A percentile compares a stretch with the other conserved stretches of the same genome.
phyloP scores from a whole-genome alignment of 2,113 vertebrate species.

The Semnornis frantzii region DNA sequence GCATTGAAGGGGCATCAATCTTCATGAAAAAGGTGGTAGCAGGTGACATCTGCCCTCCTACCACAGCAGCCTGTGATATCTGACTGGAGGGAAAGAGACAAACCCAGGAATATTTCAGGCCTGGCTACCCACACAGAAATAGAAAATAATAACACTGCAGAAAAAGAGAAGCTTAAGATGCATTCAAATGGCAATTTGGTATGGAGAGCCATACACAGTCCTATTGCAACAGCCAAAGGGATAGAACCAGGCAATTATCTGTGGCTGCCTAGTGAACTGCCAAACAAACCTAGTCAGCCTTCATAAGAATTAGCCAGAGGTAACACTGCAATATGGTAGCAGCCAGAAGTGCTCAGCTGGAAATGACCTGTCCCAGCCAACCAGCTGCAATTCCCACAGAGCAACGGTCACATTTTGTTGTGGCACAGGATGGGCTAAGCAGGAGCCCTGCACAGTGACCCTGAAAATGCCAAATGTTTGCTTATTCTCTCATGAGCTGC shows the following conservation, averaged over 20 bases:
- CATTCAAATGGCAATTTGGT: neutral
- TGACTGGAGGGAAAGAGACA: neutral
- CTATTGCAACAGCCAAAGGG: neutral
- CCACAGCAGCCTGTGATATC: neutral
- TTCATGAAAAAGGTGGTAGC: neutral
- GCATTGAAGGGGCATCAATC: neutral
- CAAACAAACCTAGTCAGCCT: neutral
- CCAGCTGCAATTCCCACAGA: neutral
- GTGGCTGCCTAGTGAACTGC: neutral
- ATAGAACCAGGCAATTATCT: neutral
- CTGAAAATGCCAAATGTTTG: neutral
- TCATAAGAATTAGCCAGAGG: neutral
- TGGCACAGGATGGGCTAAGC: neutral
- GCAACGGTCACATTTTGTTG: fast-evolving
- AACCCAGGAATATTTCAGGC: neutral
- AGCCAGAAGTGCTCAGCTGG: neutral
- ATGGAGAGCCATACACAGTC: neutral
- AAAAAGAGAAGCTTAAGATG: neutral
- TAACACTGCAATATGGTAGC: neutral
- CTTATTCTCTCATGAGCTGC: neutral
- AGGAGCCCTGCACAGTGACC: fast-evolving
- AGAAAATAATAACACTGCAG: neutral
- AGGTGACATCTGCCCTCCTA: neutral
- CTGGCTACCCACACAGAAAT: neutral
- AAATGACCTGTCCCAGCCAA: neutral